These are phyloP conservation scores for Tetragnatha montana DNA, from an alignment of 2,888 invertebrate genomes.

Conservation along the genomic window DNA sequence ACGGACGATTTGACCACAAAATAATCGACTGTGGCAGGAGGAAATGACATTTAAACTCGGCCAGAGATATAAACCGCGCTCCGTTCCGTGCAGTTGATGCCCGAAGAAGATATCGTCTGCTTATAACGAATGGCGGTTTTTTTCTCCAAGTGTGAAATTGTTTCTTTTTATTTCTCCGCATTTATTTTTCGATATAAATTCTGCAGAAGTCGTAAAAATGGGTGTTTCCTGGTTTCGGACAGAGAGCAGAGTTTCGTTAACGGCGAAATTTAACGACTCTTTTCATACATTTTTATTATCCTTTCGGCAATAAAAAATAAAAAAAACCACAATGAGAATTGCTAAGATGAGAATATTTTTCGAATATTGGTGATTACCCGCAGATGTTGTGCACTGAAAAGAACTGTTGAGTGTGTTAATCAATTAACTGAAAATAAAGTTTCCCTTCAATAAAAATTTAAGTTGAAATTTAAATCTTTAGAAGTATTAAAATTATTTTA, in stretches of 20 bases:
- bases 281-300: background rate
- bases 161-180: background rate
- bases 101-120: background rate
- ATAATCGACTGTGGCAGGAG: conserved; percentile 32
- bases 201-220: background rate
- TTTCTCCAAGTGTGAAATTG: background rate
- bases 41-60: conserved; percentile 42
- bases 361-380: background rate
- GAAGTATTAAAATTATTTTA: too few relatives aligned
- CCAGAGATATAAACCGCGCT: conserved; percentile 12
- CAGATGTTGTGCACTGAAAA: background rate
- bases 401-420: background rate
- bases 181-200: background rate
- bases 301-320: background rate
- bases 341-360: background rate
- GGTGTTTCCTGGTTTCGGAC: background rate
- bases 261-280: background rate
- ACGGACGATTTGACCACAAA: conserved; percentile 31
- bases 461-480: too few relatives aligned
- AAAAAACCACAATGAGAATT: background rate
- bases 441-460: too few relatives aligned
- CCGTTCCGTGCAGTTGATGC: background rate
- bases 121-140: background rate
- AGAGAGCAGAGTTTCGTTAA: background rate
- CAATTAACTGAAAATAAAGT: background rate